These are phyloP conservation scores for Diplodus puntazzo DNA, from an alignment of 2,797 vertebrate genomes.

Conservation along the genomic window DNA sequence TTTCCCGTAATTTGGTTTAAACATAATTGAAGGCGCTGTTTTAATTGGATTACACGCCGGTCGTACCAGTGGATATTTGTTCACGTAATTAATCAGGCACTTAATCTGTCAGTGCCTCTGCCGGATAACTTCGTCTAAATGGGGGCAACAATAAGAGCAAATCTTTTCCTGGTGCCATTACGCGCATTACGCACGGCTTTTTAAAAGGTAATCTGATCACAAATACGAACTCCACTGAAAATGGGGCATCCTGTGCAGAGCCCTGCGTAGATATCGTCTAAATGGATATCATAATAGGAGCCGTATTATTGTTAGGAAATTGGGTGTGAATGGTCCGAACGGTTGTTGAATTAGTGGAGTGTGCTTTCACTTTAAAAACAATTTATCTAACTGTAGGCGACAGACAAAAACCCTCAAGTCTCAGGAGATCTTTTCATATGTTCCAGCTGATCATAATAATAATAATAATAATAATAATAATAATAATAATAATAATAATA, in stretches of 20 bases:
- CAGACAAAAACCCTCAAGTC: slow-evolving; percentile 5
- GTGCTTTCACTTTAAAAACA: slow-evolving; percentile 11
- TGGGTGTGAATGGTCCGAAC: slow-evolving; percentile 30
- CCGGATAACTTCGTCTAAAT: slow-evolving; percentile 7
- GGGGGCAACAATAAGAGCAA: neutral
- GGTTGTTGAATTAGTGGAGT: slow-evolving; percentile 47
- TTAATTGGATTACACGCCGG: neutral
- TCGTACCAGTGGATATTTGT: neutral
- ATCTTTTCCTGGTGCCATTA: slow-evolving; percentile 56
- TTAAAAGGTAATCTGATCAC: slow-evolving; percentile 37
- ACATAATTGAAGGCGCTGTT: neutral
- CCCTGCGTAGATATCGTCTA: slow-evolving; percentile 31
- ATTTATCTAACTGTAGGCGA: slow-evolving; percentile 13
- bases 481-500: too few relatives aligned
- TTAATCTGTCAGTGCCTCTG: slow-evolving; percentile 10
- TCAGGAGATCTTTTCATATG: neutral
- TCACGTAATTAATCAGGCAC: slow-evolving; percentile 27
- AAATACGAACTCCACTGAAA: slow-evolving; percentile 9
- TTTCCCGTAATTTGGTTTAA: neutral
- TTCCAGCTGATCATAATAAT: neutral
- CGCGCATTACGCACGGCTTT: slow-evolving; percentile 58
- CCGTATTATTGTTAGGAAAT: slow-evolving; percentile 70
- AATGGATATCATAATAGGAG: slow-evolving; percentile 37
- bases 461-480: too few relatives aligned
- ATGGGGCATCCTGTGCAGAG: slow-evolving; percentile 35